Percentiles rank a stretch among this genome's conserved stretches.
Conservation (phyloP, 2,888 invertebrate genomes). For the Myopa tessellatipennis region DNA sequence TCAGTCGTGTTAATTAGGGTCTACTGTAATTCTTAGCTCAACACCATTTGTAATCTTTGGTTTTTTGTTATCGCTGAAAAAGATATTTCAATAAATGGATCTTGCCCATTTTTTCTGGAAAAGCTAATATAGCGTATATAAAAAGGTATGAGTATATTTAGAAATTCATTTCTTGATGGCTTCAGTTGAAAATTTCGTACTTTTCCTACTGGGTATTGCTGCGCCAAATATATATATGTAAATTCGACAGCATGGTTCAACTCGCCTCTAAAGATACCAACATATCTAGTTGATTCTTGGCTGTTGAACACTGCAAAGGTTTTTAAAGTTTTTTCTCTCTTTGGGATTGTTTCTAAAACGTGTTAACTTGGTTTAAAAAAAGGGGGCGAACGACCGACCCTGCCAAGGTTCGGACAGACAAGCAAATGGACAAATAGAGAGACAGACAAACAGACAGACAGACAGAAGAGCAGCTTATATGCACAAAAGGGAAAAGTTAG, state of each 20-base stretch:
- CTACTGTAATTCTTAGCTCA: too few species aligned
- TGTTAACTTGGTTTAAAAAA: constrained; percentile 23
- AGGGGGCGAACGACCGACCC: constrained; percentile 41
- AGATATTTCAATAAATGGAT: too few species aligned
- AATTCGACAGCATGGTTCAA: constrained; percentile 7
- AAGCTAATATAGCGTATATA: too few species aligned
- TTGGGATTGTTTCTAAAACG: constrained; percentile 15
- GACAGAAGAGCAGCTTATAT: background rate
- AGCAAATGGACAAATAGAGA: background rate
- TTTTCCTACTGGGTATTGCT: constrained; percentile 20
- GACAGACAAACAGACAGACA: background rate
- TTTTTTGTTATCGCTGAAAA: too few species aligned
- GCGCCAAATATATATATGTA: background rate
- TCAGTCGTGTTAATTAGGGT: too few species aligned
- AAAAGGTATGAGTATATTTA: too few species aligned
- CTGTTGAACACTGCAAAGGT: constrained; percentile 27
- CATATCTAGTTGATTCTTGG: constrained; percentile 31
- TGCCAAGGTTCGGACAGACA: constrained; percentile 22
- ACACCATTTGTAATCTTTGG: too few species aligned
- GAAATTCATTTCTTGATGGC: too few species aligned
- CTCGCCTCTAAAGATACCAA: constrained; percentile 6
- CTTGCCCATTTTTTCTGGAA: too few species aligned
- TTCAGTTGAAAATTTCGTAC: too few species aligned
- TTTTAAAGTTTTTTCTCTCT: constrained; percentile 9
- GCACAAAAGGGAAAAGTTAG: background rate